Evolutionary conservation across 2,113 vertebrate genomes (phyloP).

Genomic region (Charina bottae): DNA sequence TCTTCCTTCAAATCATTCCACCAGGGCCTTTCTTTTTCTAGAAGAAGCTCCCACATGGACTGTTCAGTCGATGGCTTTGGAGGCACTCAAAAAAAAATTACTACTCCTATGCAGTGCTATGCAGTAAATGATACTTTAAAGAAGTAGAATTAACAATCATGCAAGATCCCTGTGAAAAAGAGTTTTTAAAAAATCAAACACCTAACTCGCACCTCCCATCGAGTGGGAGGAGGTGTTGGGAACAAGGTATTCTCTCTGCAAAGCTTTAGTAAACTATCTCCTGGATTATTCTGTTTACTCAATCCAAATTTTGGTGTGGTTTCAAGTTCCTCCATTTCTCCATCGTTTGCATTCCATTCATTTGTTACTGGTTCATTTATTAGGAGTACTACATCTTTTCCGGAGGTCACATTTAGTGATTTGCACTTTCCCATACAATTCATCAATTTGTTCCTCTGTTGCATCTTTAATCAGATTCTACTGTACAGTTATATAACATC

Average conservation of each 20-base stretch:
- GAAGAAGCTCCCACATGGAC: background rate
- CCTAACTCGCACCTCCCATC: background rate
- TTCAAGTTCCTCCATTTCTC: background rate
- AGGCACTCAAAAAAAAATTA: background rate
- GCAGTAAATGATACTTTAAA: background rate
- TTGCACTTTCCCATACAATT: background rate
- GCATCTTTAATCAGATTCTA: background rate
- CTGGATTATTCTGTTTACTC: background rate
- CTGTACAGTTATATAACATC: background rate
- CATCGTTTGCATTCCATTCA: background rate
- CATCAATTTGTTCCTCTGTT: background rate
- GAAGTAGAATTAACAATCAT: background rate
- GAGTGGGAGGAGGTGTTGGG: background rate
- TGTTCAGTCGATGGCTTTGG: background rate
- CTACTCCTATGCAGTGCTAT: background rate
- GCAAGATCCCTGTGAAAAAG: background rate
- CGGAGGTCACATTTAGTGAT: background rate
- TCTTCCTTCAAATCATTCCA: constrained; percentile 49
- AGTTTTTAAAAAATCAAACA: background rate
- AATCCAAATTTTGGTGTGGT: background rate
- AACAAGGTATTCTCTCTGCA: background rate
- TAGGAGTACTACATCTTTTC: background rate
- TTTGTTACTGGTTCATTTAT: background rate
- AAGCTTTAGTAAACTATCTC: background rate
- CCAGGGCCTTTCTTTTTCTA: background rate